Conservation (phyloP, 2,797 vertebrate species). For the Diceros bicornis region DNA sequence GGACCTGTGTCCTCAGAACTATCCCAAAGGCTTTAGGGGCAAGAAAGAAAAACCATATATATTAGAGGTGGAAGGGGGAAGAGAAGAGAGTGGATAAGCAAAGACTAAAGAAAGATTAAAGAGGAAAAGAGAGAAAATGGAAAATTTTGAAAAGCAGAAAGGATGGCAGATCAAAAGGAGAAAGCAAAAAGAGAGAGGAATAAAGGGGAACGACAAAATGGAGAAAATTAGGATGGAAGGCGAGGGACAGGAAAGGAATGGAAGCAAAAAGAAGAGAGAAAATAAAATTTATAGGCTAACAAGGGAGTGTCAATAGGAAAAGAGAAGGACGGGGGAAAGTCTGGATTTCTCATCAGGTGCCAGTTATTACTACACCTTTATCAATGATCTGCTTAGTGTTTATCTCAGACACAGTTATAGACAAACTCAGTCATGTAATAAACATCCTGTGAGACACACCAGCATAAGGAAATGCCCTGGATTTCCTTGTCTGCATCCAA, state of each 20-base stretch:
- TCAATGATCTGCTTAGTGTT: background rate
- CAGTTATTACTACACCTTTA: background rate
- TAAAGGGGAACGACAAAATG: background rate
- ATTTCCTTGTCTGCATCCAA: constrained; percentile 8
- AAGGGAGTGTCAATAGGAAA: background rate
- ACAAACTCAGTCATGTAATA: background rate
- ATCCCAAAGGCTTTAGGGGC: background rate
- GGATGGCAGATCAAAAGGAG: background rate
- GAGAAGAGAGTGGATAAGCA: background rate
- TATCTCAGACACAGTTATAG: background rate
- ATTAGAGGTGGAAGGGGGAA: background rate
- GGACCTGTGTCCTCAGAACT: background rate
- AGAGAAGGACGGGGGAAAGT: background rate
- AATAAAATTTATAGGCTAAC: background rate
- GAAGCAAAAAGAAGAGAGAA: background rate
- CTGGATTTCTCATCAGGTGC: background rate
- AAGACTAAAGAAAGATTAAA: background rate
- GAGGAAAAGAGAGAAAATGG: background rate
- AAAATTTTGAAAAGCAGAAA: background rate
- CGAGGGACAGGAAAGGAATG: background rate
- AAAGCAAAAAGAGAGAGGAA: background rate
- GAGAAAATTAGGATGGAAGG: background rate
- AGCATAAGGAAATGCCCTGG: background rate
- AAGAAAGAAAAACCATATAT: background rate
- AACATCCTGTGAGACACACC: background rate